Evolutionary conservation across 2,113 vertebrate genomes (phyloP).

Genomic region (Scortum barcoo): DNA sequence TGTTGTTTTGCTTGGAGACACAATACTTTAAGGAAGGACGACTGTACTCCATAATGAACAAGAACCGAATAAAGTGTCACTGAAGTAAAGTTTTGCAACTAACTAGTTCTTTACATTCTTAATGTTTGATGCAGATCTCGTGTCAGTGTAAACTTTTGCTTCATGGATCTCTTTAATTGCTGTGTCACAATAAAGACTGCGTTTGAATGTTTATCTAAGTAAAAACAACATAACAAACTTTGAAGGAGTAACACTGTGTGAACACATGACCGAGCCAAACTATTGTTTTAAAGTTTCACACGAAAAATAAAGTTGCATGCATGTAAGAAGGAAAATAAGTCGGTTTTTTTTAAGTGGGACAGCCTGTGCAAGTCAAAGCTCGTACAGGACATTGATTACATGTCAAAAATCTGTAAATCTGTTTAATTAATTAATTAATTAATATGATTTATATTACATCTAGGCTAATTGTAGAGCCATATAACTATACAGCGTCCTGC

Average conservation of each 20-base stretch:
- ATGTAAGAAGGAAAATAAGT: not conserved
- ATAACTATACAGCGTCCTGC: not conserved
- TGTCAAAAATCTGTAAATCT: not conserved
- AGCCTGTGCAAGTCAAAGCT: not conserved
- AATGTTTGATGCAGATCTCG: too few relatives aligned
- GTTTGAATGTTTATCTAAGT: not conserved
- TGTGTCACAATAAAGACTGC: not conserved
- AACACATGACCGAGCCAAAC: not conserved
- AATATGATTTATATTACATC: not conserved
- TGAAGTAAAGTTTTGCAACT: too few relatives aligned
- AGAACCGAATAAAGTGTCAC: too few relatives aligned
- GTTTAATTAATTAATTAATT: too few relatives aligned
- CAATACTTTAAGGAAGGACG: too few relatives aligned
- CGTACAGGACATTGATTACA: not conserved
- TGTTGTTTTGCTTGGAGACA: too few relatives aligned
- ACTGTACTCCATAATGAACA: too few relatives aligned
- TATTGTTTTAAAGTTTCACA: not conserved
- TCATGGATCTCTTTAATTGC: too few relatives aligned
- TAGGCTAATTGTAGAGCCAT: not conserved
- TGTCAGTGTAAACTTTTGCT: too few relatives aligned
- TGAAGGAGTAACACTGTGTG: conserved; percentile 2
- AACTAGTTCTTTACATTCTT: too few relatives aligned
- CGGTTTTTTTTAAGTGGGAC: conserved; percentile 7
- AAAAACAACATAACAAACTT: not conserved
- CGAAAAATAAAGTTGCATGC: not conserved